Base-by-base conservation (phyloP, 2,113 vertebrate genomes). In the Mellivora capensis region DNA sequence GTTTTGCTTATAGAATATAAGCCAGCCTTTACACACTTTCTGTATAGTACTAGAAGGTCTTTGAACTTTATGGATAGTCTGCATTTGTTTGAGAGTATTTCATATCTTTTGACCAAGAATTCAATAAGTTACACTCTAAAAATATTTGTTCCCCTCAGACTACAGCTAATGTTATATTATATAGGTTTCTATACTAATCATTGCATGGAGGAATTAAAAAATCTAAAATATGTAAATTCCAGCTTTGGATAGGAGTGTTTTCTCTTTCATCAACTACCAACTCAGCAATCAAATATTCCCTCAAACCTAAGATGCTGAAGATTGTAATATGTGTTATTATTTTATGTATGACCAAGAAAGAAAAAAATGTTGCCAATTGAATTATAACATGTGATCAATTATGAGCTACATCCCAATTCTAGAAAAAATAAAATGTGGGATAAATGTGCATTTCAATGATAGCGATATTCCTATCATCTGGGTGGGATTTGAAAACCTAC, bases 181-280 rank as follows among this genome's bases (percentile, higher is more conserved):
- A 42, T 90, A 74, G 29, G 34, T 29, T 61, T 67, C 2, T 79
- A 64, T 67, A 59, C 54, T 59, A 79, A 90, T 39, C 34, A 64
- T 20, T 87, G 13, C 6, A 7, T 10, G 4, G 25, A 94, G 80
- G 88, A 93, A 83, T 29, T 86, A 59, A 57, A 57, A 62, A 82
- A 83, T 44, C 52, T 47, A 49, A 96, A 94, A 61, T 57, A 34
- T 82, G 13, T 86, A 64, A 62, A 87, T 27, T 74, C 87, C 86
- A 93, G 14, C 57, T 93, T 87, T 95, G 29, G 37, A 31, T 76
- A 12, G 25, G 72, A 27, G 20, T 57, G 2, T 72, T 93, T 87
- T 93, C 59, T 84, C 25, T 79, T 79, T 93, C 13, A 76, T 39
- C 11, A 34, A 86, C 59, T 90, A 97, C 27, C 96, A 83, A 95